Conservation (phyloP, 2,797 vertebrate genomes). For the Dicrostonyx torquatus region DNA sequence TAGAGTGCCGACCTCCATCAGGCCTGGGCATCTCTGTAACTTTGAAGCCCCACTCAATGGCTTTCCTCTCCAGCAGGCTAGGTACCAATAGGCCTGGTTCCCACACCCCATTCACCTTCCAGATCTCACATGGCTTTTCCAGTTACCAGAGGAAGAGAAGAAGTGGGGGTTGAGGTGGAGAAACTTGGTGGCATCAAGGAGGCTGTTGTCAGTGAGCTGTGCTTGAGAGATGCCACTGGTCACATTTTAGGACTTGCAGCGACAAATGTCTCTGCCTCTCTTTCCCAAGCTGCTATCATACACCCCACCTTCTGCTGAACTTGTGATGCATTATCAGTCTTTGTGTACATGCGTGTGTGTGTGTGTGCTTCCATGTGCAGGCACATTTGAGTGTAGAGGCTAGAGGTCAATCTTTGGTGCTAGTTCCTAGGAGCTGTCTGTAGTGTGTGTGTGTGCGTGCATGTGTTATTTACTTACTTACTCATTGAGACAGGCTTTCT, state of each 20-base stretch:
- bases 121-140: conserved; percentile 45
- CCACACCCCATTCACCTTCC: background rate
- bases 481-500: background rate
- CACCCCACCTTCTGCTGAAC: background rate
- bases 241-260: background rate
- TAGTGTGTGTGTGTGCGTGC: too few species aligned
- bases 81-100: background rate
- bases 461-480: background rate
- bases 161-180: background rate
- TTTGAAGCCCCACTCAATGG: background rate
- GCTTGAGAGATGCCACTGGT: background rate
- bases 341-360: background rate
- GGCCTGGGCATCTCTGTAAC: background rate
- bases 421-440: background rate
- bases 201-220: background rate
- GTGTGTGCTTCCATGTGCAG: background rate
- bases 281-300: background rate
- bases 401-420: background rate
- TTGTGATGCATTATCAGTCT: background rate
- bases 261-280: background rate
- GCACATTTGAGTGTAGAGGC: background rate
- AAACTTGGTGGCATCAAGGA: background rate
- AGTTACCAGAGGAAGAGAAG: conserved; percentile 16
- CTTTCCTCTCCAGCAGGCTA: background rate
- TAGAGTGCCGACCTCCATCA: background rate